phyloP scores from a whole-genome alignment of 2,888 invertebrate species.

The Macrophya annulata region DNA sequence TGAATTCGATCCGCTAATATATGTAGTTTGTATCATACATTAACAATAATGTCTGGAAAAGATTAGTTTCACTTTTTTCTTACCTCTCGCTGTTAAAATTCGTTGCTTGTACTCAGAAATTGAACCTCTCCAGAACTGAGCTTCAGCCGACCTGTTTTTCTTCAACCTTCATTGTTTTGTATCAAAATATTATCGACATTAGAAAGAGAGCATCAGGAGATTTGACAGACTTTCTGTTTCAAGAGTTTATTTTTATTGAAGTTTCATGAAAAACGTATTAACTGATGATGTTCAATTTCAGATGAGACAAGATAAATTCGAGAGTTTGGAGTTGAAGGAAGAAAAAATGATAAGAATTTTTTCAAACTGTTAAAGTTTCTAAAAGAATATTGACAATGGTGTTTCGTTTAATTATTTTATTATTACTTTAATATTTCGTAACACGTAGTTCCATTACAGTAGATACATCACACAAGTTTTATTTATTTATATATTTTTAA shows the following conservation, averaged over 20 bases:
- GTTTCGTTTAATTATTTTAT: conserved; percentile 68
- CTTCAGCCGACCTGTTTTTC: background rate
- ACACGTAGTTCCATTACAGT: conserved; percentile 71
- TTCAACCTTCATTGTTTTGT: background rate
- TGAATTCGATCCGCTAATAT: background rate
- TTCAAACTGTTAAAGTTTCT: background rate
- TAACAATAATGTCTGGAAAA: too few species aligned
- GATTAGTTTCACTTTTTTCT: background rate
- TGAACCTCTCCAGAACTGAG: background rate
- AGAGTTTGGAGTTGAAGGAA: background rate
- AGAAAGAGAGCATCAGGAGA: too few species aligned
- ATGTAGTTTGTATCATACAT: background rate
- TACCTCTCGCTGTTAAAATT: background rate
- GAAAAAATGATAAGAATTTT: background rate
- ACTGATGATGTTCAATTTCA: background rate
- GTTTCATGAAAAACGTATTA: background rate
- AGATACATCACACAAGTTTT: conserved; percentile 75
- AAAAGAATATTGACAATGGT: background rate
- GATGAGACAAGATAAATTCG: background rate
- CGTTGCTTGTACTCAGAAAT: background rate
- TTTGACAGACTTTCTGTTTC: too few species aligned
- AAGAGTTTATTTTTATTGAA: too few species aligned
- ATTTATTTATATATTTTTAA: background rate
- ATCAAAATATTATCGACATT: background rate
- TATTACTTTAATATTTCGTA: conserved; percentile 73